Evolutionary conservation across 2,888 invertebrate species (phyloP).

Genomic region (Folsomia manolachei): DNA sequence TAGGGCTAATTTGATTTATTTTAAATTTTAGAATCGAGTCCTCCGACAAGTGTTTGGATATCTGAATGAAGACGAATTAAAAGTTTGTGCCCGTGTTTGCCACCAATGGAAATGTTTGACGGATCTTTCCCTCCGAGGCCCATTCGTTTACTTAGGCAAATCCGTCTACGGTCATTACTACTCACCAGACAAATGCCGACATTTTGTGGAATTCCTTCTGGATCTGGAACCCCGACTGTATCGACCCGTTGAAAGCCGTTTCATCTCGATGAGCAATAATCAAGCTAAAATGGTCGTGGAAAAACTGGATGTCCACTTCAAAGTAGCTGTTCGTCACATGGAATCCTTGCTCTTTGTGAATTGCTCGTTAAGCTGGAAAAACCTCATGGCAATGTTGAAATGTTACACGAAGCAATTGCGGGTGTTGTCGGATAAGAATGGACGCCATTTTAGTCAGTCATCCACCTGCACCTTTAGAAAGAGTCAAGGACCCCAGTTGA

Average conservation of each 20-base stretch:
- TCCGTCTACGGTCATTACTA: not conserved
- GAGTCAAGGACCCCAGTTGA: not conserved
- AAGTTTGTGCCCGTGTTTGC: constrained; percentile 32
- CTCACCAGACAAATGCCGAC: not conserved
- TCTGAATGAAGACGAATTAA: constrained; percentile 26
- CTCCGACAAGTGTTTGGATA: constrained; percentile 28
- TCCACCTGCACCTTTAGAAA: constrained; percentile 1
- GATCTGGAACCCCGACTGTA: constrained; percentile 22
- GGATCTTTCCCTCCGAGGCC: constrained; percentile 23
- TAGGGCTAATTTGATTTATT: too few species aligned
- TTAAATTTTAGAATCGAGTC: constrained; percentile 17
- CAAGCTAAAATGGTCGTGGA: constrained; percentile 9
- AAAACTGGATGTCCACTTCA: constrained; percentile 12
- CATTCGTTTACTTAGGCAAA: constrained; percentile 25
- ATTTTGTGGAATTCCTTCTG: constrained; percentile 13
- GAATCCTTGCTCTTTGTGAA: constrained; percentile 23
- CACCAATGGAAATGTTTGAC: constrained; percentile 29
- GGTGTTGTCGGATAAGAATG: constrained; percentile 26
- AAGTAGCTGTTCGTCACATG: constrained; percentile 23
- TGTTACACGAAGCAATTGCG: constrained; percentile 22
- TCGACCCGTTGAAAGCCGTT: constrained; percentile 25
- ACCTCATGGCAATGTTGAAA: constrained; percentile 17
- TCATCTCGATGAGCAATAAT: constrained; percentile 14
- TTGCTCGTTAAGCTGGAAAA: constrained; percentile 29
- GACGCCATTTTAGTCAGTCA: constrained; percentile 15